phyloP scores from a whole-genome alignment of 2,113 vertebrate genomes.

The Calypte anna region DNA sequence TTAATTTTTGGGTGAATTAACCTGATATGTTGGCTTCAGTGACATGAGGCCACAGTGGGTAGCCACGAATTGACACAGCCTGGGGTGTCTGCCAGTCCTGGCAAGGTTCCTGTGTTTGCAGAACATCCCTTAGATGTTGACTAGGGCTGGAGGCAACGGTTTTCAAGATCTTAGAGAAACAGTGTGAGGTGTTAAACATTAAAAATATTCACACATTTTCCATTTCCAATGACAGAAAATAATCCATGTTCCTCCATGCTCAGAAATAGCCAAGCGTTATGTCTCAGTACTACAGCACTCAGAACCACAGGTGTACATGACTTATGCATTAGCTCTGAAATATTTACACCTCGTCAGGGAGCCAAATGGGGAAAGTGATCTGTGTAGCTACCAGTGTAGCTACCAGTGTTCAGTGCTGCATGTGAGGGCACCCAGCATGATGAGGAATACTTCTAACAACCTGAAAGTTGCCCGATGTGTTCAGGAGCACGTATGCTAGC shows the following conservation, averaged over 20 bases:
- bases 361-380: constrained; percentile 20
- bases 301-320: constrained; percentile 49
- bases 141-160: neutral
- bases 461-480: neutral
- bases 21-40: neutral
- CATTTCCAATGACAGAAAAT: constrained; percentile 5
- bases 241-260: neutral
- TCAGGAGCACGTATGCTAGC: neutral
- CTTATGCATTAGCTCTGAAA: constrained; percentile 62
- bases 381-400: neutral
- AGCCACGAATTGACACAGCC: neutral
- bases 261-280: constrained; percentile 42
- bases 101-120: neutral
- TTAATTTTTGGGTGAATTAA: neutral
- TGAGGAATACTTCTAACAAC: neutral
- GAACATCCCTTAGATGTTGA: neutral
- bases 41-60: neutral
- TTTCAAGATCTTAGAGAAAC: constrained; percentile 20
- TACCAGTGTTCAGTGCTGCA: neutral
- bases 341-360: constrained; percentile 54
- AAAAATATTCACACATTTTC: constrained; percentile 4
- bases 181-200: neutral
- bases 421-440: neutral
- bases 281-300: neutral
- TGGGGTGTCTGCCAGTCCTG: neutral